These are phyloP conservation scores for Charanyca ferruginea DNA, from an alignment of 2,888 invertebrate genomes.

Conservation along the genomic window DNA sequence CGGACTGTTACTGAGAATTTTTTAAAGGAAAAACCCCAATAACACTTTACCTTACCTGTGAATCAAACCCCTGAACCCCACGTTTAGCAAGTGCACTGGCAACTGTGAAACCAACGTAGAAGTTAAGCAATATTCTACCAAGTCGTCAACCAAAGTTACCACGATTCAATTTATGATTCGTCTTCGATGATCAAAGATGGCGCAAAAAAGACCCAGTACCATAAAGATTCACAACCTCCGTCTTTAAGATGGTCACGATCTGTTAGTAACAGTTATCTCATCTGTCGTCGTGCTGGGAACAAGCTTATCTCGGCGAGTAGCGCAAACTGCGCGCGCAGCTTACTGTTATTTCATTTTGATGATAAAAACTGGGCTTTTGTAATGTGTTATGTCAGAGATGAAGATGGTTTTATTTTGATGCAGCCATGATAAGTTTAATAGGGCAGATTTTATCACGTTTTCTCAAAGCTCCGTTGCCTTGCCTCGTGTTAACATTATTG, in stretches of 20 bases:
- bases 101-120: too few species aligned
- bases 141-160: neutral
- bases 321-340: slow-evolving; percentile 38
- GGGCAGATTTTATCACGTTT: slow-evolving; percentile 3
- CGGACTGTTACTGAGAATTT: too few species aligned
- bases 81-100: too few species aligned
- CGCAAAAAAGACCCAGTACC: slow-evolving; percentile 26
- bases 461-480: neutral
- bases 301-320: slow-evolving; percentile 37
- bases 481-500: neutral
- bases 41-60: too few species aligned
- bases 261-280: slow-evolving; percentile 41
- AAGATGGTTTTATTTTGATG: slow-evolving; percentile 18
- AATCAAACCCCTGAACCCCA: too few species aligned
- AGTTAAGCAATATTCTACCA: neutral
- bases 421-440: neutral
- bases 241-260: slow-evolving; percentile 45
- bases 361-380: slow-evolving; percentile 28
- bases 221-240: slow-evolving; percentile 38
- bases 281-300: slow-evolving; percentile 60
- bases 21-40: too few species aligned
- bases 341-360: slow-evolving; percentile 27
- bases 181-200: slow-evolving; percentile 2
- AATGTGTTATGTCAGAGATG: slow-evolving; percentile 34
- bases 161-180: slow-evolving; percentile 13